These are phyloP conservation scores for Zaprionus nigranus DNA, from an alignment of 1,140 invertebrate species.

Conservation along the genomic window DNA sequence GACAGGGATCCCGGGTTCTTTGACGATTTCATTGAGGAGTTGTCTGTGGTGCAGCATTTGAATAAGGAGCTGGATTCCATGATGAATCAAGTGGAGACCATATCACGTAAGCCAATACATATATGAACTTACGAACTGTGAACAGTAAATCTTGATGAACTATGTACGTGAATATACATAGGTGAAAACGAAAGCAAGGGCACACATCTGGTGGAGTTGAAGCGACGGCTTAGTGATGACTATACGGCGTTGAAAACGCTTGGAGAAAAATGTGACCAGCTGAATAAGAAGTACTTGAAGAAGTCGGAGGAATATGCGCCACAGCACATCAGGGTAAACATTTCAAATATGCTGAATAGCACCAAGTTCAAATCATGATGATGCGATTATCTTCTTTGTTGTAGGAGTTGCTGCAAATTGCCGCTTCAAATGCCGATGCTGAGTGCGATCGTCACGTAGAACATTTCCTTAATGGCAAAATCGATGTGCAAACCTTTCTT, in stretches of 20 bases:
- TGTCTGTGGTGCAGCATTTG: constrained; percentile 88
- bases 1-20: constrained; percentile 88
- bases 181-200: constrained; percentile 89
- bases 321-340: constrained; percentile 89
- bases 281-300: constrained; percentile 89
- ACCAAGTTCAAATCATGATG: background rate
- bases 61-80: constrained; percentile 89
- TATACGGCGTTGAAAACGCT: constrained; percentile 88
- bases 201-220: constrained; percentile 87
- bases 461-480: constrained; percentile 89
- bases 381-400: background rate
- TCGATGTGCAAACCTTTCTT: constrained; percentile 91
- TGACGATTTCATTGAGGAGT: constrained; percentile 89
- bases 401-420: constrained; percentile 85
- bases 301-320: constrained; percentile 90
- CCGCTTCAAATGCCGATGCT: constrained; percentile 89
- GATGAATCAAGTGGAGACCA: constrained; percentile 89
- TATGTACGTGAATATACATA: constrained; percentile 56
- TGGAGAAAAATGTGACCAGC: constrained; percentile 88
- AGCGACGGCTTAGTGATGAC: constrained; percentile 87
- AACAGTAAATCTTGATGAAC: background rate
- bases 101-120: constrained; percentile 86
- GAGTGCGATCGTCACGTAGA: constrained; percentile 91
- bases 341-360: constrained; percentile 36
- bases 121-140: background rate